These are phyloP conservation scores for Myotis findleyi DNA, from an alignment of 2,797 vertebrate species.

Conservation along the genomic window DNA sequence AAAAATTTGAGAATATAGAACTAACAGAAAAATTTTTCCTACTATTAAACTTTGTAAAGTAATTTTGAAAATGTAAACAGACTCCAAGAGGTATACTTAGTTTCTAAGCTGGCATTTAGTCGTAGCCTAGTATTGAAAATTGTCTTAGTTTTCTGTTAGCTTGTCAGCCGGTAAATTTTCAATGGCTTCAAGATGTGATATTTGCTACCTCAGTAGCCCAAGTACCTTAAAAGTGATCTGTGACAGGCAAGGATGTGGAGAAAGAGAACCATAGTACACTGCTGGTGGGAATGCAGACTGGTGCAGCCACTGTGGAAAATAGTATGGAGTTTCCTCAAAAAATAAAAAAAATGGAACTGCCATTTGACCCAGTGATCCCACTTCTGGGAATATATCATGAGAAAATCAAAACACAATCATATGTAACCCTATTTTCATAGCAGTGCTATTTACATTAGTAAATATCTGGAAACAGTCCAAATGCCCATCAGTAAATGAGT, in stretches of 20 bases:
- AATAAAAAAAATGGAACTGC: not conserved
- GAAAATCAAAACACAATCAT: not conserved
- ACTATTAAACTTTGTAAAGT: slow-evolving; percentile 60
- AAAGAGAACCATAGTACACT: not conserved
- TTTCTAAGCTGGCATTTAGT: slow-evolving; percentile 73
- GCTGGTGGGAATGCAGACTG: not conserved
- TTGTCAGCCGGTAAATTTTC: slow-evolving; percentile 31
- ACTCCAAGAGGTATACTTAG: slow-evolving; percentile 73
- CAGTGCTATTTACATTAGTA: not conserved
- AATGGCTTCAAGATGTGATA: slow-evolving; percentile 62
- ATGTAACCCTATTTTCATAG: not conserved
- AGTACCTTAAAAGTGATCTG: slow-evolving; percentile 59
- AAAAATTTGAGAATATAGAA: slow-evolving; percentile 25
- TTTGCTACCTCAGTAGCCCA: slow-evolving; percentile 7
- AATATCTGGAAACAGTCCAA: not conserved
- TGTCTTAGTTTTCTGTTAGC: slow-evolving; percentile 74
- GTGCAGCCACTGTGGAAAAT: not conserved
- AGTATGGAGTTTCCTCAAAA: not conserved
- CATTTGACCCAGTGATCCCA: not conserved
- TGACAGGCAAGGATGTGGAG: not conserved
- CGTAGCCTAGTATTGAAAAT: slow-evolving; percentile 65
- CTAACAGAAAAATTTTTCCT: slow-evolving; percentile 50
- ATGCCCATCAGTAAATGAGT: not conserved
- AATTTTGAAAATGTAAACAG: slow-evolving; percentile 68
- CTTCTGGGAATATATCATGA: not conserved